phyloP scores from a whole-genome alignment of 2,113 vertebrate genomes.

The Ciconia stormi region DNA sequence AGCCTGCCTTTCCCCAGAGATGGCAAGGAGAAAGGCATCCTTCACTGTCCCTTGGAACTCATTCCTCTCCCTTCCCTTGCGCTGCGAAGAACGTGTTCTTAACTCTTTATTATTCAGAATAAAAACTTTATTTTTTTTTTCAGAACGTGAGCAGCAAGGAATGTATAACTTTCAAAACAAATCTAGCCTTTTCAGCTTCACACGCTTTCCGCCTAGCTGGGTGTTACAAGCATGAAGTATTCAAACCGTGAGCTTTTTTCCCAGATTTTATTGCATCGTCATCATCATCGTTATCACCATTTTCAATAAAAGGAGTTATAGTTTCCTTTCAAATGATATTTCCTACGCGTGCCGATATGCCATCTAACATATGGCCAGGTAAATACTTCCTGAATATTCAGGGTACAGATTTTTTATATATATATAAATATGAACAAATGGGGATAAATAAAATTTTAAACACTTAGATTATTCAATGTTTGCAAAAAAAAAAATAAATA shows the following conservation, averaged over 20 bases:
- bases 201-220: constrained; percentile 68
- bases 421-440: constrained; percentile 86
- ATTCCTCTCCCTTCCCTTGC: neutral
- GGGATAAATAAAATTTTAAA: constrained; percentile 95
- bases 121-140: constrained; percentile 84
- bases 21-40: too few species aligned
- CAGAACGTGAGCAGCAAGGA: constrained; percentile 94
- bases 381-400: constrained; percentile 81
- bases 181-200: constrained; percentile 75
- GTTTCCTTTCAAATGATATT: constrained; percentile 75
- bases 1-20: too few species aligned
- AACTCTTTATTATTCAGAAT: constrained; percentile 81
- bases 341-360: constrained; percentile 71
- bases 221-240: constrained; percentile 78
- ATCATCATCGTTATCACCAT: constrained; percentile 61
- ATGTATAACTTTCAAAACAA: constrained; percentile 89
- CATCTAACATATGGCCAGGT: constrained; percentile 78
- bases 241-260: constrained; percentile 73
- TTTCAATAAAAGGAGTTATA: constrained; percentile 74
- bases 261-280: constrained; percentile 91
- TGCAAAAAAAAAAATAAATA: constrained; percentile 91
- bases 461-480: constrained; percentile 87
- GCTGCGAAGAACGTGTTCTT: constrained; percentile 62
- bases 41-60: too few species aligned
- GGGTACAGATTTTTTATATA: constrained; percentile 81